These are phyloP conservation scores for Triplophysa tibetana DNA, from an alignment of 2,113 vertebrate species.

Conservation along the genomic window DNA sequence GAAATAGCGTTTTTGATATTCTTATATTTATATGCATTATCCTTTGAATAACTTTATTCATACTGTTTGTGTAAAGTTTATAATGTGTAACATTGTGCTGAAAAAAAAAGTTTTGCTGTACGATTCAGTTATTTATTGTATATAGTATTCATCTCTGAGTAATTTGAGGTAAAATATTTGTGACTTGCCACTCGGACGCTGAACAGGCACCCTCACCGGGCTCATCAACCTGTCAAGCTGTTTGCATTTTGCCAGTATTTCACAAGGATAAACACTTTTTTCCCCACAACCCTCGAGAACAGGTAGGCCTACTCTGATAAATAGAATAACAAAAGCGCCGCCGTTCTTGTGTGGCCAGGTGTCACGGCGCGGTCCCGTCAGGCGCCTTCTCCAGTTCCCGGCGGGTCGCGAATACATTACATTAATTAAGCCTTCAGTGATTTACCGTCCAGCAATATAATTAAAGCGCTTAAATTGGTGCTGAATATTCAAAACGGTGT, in stretches of 20 bases:
- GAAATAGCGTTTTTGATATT: background rate
- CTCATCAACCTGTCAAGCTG: slow-evolving; percentile 35
- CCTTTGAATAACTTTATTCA: too few relatives aligned
- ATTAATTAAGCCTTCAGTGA: slow-evolving; percentile 99
- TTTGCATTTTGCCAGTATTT: slow-evolving; percentile 66
- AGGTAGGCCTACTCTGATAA: slow-evolving; percentile 57
- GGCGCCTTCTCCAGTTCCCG: slow-evolving; percentile 90
- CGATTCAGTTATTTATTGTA: background rate
- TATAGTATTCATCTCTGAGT: too few relatives aligned
- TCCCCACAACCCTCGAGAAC: slow-evolving; percentile 66
- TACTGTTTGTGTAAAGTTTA: background rate
- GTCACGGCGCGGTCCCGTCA: slow-evolving; percentile 92
- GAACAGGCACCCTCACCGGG: background rate
- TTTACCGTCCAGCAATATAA: slow-evolving; percentile 99
- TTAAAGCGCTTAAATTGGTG: slow-evolving; percentile 97
- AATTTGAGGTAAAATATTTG: background rate
- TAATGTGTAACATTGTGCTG: background rate
- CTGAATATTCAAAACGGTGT: slow-evolving; percentile 99
- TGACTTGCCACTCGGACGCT: background rate
- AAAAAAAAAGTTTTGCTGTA: background rate
- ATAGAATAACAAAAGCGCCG: slow-evolving; percentile 83
- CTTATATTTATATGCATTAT: background rate
- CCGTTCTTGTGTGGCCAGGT: slow-evolving; percentile 88
- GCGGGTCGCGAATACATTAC: slow-evolving; percentile 99
- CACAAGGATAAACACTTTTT: slow-evolving; percentile 77